Percentiles rank a stretch among this genome's conserved stretches.
phyloP scores from a whole-genome alignment of 2,888 invertebrate species.

The Crematogaster levior region DNA sequence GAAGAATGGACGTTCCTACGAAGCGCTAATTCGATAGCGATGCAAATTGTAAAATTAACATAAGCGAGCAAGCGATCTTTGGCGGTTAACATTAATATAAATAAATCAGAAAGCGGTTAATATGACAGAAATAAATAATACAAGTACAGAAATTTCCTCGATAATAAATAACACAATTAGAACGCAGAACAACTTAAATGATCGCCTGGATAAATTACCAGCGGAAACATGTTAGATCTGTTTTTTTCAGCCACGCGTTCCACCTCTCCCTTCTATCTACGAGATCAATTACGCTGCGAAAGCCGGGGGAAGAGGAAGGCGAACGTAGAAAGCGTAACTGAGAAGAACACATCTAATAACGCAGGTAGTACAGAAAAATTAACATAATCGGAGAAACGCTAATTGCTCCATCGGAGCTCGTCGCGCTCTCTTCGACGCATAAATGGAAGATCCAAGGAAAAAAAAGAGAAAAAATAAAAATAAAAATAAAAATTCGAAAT shows the following conservation, averaged over 20 bases:
- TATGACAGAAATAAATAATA: not conserved
- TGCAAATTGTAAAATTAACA: not conserved
- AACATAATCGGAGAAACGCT: not conserved
- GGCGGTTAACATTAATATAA: not conserved
- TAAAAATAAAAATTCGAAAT: not conserved
- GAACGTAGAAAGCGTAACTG: constrained; percentile 22
- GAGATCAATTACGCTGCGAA: not conserved
- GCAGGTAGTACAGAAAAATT: not conserved
- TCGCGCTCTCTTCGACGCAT: too few relatives aligned
- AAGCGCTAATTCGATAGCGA: not conserved
- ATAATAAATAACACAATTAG: constrained; percentile 17
- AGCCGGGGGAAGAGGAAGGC: not conserved
- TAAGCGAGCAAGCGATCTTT: not conserved
- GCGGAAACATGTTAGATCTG: not conserved
- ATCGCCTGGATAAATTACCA: not conserved
- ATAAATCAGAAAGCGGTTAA: not conserved
- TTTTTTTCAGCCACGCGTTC: constrained; percentile 8
- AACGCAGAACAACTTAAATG: not conserved
- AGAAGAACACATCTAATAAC: not conserved
- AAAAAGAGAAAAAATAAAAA: not conserved
- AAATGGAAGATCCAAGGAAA: too few relatives aligned
- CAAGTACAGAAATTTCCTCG: not conserved
- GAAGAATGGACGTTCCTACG: too few relatives aligned
- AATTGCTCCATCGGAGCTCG: not conserved
- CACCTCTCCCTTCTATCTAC: not conserved